Evolutionary conservation across 2,113 vertebrate species (phyloP).

Genomic region (Thamnaconus septentrionalis): DNA sequence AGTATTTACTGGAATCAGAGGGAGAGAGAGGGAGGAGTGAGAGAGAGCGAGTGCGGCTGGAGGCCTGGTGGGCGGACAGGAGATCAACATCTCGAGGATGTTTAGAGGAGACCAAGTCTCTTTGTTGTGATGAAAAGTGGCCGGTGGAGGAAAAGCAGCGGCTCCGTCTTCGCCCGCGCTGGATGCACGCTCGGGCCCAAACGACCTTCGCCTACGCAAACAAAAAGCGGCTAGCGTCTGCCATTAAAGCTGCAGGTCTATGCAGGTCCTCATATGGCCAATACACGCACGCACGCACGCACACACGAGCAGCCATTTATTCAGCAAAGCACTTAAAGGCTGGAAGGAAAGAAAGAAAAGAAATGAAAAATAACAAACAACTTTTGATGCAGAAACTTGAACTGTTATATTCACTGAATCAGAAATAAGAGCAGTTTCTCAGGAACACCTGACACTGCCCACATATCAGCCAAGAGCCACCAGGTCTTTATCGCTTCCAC

Average conservation of each 20-base stretch:
- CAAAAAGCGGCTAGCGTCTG: conserved; percentile 1
- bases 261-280: too few relatives aligned
- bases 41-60: conserved; percentile 2
- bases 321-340: too few relatives aligned
- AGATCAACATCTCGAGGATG: conserved; percentile 51
- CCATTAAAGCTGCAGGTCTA: background rate
- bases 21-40: background rate
- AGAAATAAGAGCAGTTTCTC: too few relatives aligned
- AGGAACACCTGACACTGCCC: too few relatives aligned
- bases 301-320: too few relatives aligned
- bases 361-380: too few relatives aligned
- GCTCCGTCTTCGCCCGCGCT: conserved; percentile 8
- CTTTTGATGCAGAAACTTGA: too few relatives aligned
- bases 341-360: too few relatives aligned
- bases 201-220: conserved; percentile 36
- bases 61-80: conserved; percentile 40
- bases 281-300: too few relatives aligned
- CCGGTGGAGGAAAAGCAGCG: conserved; percentile 15
- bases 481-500: too few relatives aligned
- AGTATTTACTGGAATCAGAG: conserved; percentile 18
- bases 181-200: conserved; percentile 13
- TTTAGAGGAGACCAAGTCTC: conserved; percentile 30
- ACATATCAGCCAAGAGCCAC: too few relatives aligned
- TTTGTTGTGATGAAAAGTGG: conserved; percentile 32
- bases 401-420: too few relatives aligned